Base-by-base conservation (phyloP, 2,888 invertebrate species). In the Habrosyne pyritoides region DNA sequence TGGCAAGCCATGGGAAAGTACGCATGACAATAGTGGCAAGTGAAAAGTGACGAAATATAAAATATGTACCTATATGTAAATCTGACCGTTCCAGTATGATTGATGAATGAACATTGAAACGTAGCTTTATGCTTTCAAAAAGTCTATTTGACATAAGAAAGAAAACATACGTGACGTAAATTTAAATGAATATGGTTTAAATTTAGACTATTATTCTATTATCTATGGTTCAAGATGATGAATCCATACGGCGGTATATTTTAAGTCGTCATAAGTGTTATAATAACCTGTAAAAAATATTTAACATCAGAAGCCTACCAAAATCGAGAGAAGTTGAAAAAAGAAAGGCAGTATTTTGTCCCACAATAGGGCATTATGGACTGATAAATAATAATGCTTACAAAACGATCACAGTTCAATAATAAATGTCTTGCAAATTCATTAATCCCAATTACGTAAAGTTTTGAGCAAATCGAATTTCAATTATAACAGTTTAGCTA, bases 401-500 rank as follows among this genome's bases (percentile, higher is more conserved):
- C n/a, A n/a, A 42, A 42, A 42, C 7, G 6, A 6, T 42, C 42
- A 42, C 7, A 42, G 18, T 18, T 30, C n/a, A 28, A 28, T 18
- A 26, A 49, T 6, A 21, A 12, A 22, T n/a, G 22, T n/a, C 22
- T n/a, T 7, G 26, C 26, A 28, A 22, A n/a, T 26, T 14, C 28
- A 30, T 50, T 30, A 21, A 28, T 50, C 18, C 28, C 21, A 50
- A 50, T 21, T 28, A 49, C 28, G 18, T 50, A 50, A 50, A 50
- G 50, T 50, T 50, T 50, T 21, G 18, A 28, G 10, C 50, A 50
- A 30, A 50, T 50, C 50, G 30, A 12, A 50, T 50, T 50, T 50
- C 50, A 50, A 50, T 50, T 50, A 50, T 28, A 21, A 12, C 50
- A 50, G 50, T 50, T 50, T 50, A 50, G 18, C 10, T 50, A 50